Base-by-base conservation (phyloP, 2,888 invertebrate genomes). In the Brachypalpus laphriformis region DNA sequence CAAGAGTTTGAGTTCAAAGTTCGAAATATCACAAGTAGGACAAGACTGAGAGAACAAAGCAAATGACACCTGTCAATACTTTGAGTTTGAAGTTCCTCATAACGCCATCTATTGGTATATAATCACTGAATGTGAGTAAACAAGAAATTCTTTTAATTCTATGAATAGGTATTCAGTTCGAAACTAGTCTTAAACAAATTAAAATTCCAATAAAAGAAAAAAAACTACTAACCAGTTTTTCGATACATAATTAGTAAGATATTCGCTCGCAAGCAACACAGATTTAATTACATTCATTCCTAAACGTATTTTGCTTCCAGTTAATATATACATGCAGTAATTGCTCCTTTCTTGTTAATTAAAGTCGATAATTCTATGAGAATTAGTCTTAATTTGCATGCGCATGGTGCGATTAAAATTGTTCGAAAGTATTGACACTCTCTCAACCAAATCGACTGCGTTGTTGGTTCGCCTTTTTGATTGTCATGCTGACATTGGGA, bases 341-440 rank as follows among this genome's bases (percentile, higher is more conserved):
- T 47, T 47, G 49, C 49, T 57, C 54, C n/a, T 31, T 40, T 40
- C 25, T 16, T 49, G 20, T 16, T 66, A 76, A 66, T 75, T 66
- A 75, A 14, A 37, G 25, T 34, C 34, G 20, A 40, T 57, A 75
- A 57, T 45, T 76, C 47, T 28, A 34, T 40, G 51, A 7, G 54
- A 54, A 61, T 61, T 51, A 54, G 77, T 54, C 31, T 51, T 49
- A 54, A 66, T 76, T 68, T 66, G 49, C 68, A 68, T 76, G 37
- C 63, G 54, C 31, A 18, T 61, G 18, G 51, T 40, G 47, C 51
- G 40, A 40, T 57, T 40, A 49, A 40, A 37, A 51, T 47, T 70
- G 31, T 14, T 47, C 1, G 9, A 31, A 56, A 56, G 42, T 56
- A 56, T 54, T 70, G 42, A 54, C 40, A 54, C n/a, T 18, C 28